These are phyloP conservation scores for Drosophila ezoana DNA, from an alignment of 2,888 invertebrate genomes.

Conservation along the genomic window DNA sequence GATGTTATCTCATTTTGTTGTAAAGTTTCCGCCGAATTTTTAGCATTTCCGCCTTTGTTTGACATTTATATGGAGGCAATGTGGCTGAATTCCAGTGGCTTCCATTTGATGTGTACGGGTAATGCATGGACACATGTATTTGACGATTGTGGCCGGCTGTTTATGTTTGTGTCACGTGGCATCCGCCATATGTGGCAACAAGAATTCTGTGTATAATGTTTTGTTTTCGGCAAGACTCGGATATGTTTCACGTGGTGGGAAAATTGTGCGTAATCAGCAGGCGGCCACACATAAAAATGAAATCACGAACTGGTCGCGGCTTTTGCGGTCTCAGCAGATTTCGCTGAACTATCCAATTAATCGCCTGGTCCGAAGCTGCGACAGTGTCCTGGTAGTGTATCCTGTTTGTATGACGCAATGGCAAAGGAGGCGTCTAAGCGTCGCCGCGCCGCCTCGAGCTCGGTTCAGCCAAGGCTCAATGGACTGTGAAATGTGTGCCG, in stretches of 20 bases:
- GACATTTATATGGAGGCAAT: conserved; percentile 53
- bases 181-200: conserved; percentile 69
- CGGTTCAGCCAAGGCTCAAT: conserved; percentile 61
- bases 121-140: conserved; percentile 26
- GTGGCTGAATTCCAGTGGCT: conserved; percentile 28
- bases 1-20: conserved; percentile 39
- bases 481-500: conserved; percentile 80
- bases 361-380: conserved; percentile 24
- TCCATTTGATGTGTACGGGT: conserved; percentile 39
- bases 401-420: conserved; percentile 71
- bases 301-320: conserved; percentile 49
- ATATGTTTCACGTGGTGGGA: conserved; percentile 27
- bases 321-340: conserved; percentile 66
- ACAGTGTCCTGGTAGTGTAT: conserved; percentile 33
- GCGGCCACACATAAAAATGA: conserved; percentile 36
- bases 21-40: conserved; percentile 53
- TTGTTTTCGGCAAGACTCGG: conserved; percentile 6
- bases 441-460: conserved; percentile 65
- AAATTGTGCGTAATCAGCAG: conserved; percentile 73
- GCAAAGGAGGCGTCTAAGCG: conserved; percentile 59
- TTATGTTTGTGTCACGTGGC: conserved; percentile 75
- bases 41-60: conserved; percentile 63
- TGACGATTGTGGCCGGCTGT: conserved; percentile 58
- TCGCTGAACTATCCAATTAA: conserved; percentile 61
- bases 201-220: conserved; percentile 18